Percentiles rank a stretch among this genome's conserved stretches.
Conservation (phyloP, 30 jellyfish, hydroid and myxozoan genomes). For the Hydractinia symbiolongicarpus region DNA sequence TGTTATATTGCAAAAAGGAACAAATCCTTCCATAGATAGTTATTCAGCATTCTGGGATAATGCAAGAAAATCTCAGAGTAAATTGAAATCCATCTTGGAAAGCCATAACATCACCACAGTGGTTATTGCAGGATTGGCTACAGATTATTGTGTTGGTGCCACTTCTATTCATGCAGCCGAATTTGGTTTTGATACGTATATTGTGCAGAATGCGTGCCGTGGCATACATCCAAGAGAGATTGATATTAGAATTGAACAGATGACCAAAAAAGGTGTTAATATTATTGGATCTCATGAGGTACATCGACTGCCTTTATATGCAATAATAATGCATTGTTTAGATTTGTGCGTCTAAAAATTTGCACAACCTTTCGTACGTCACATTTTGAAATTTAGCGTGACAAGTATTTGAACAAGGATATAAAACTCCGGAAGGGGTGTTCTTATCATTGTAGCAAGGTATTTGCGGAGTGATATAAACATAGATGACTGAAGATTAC, state of each 20-base stretch:
- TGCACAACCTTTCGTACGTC: no score
- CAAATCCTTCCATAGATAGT: conserved; percentile 50
- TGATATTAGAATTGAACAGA: conserved; percentile 31
- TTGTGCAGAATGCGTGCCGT: conserved; percentile 71
- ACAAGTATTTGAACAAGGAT: no score
- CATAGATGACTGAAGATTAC: not conserved
- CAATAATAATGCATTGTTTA: not conserved
- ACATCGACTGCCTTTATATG: not conserved
- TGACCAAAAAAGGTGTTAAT: conserved; percentile 52
- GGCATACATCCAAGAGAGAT: conserved; percentile 61
- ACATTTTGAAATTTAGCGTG: no score
- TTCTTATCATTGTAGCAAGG: no score
- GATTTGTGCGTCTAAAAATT: not conserved
- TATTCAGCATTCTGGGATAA: conserved; percentile 98
- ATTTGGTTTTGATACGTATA: conserved; percentile 81
- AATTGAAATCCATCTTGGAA: conserved; percentile 31
- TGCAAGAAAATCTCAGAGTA: conserved; percentile 59
- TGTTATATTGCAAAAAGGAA: conserved; percentile 55
- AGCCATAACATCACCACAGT: conserved; percentile 46
- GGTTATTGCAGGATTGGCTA: conserved; percentile 75
- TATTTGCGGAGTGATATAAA: no score
- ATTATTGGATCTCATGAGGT: not conserved
- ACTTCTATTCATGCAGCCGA: conserved; percentile 72
- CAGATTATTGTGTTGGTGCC: conserved; percentile 76
- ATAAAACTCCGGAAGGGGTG: no score